phyloP scores from a whole-genome alignment of 2,113 vertebrate species.

The Talpa occidentalis region DNA sequence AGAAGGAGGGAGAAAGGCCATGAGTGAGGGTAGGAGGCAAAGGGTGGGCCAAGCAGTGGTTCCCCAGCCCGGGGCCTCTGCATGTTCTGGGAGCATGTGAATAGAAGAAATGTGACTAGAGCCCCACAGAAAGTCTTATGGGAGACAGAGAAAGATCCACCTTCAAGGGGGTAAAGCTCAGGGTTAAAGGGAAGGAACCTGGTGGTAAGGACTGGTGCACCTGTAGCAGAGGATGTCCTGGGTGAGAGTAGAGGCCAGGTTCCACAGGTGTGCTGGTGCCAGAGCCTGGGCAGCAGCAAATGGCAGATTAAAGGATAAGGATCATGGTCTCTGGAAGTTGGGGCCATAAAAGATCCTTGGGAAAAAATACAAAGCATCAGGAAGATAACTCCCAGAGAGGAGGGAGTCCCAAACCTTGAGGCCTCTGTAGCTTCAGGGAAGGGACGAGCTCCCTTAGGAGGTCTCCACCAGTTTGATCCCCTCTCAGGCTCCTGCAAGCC shows the following conservation, averaged over 20 bases:
- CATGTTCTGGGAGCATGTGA: neutral
- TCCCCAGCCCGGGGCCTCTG: neutral
- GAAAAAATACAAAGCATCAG: neutral
- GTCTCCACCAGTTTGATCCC: neutral
- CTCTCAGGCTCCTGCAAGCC: neutral
- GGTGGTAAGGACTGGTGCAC: rapidly evolving
- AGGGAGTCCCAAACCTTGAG: too few species aligned
- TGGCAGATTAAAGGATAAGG: neutral
- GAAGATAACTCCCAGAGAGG: neutral
- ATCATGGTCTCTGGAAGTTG: neutral
- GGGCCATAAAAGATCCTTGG: neutral
- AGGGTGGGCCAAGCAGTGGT: rapidly evolving
- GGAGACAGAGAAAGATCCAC: too few species aligned
- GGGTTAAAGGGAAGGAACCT: too few species aligned
- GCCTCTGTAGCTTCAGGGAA: neutral
- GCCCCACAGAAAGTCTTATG: too few species aligned
- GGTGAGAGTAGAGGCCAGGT: rapidly evolving
- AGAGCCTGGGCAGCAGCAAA: too few species aligned
- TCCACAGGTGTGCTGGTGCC: neutral
- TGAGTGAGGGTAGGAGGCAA: neutral
- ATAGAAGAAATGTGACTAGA: too few species aligned
- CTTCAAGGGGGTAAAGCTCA: too few species aligned
- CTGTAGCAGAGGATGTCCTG: neutral
- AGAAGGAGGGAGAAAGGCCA: neutral
- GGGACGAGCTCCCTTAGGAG: neutral